Conservation (phyloP, 2,797 vertebrate species). For the Bryconaethiops microstoma region DNA sequence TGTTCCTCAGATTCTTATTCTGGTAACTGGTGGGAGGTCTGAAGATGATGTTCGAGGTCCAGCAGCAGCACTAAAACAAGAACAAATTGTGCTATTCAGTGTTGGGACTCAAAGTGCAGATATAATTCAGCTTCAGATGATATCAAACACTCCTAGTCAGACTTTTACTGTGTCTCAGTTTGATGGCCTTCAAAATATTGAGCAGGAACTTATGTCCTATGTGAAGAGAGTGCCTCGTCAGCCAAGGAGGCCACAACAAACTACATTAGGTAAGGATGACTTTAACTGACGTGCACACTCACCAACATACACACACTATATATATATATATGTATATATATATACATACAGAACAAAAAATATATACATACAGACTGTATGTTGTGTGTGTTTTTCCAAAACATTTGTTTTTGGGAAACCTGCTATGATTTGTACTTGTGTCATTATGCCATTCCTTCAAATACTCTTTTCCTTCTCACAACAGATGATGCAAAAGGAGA, state of each 20-base stretch:
- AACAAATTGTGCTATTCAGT: constrained; percentile 68
- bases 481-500: constrained; percentile 72
- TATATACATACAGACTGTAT: too few relatives aligned
- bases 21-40: constrained; percentile 75
- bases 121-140: constrained; percentile 76
- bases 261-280: constrained; percentile 64
- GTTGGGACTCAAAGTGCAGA: constrained; percentile 77
- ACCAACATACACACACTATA: too few relatives aligned
- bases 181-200: constrained; percentile 68
- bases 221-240: constrained; percentile 75
- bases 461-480: constrained; percentile 52
- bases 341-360: too few relatives aligned
- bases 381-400: background rate
- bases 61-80: constrained; percentile 66
- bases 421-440: too few relatives aligned
- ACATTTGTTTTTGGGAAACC: too few relatives aligned
- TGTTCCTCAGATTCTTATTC: constrained; percentile 76
- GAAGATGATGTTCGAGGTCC: constrained; percentile 70
- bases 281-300: background rate
- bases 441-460: background rate
- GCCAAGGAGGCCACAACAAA: constrained; percentile 56
- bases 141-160: constrained; percentile 75
- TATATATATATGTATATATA: too few relatives aligned
- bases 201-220: constrained; percentile 73
- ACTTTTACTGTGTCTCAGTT: constrained; percentile 70